Base-by-base conservation (phyloP, 2,888 invertebrate species). In the Drosophila borborema region DNA sequence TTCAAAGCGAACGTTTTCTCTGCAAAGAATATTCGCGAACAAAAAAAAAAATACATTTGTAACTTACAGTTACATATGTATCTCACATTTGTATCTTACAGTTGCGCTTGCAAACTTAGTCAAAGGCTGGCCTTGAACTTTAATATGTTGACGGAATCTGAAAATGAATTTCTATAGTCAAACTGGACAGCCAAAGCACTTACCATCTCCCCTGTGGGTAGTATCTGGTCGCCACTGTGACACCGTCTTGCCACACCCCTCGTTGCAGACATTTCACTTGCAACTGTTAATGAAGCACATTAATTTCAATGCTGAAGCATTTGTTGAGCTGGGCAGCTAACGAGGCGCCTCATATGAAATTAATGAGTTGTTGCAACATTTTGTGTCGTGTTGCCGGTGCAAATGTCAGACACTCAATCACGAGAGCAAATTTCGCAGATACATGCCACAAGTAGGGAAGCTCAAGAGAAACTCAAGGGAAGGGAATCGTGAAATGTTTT, bases 391-490 rank as follows among this genome's bases (percentile, higher is more conserved):
- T 59, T 70, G 64, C 54, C 53, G 56, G 58, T 79, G 86, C 71
- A 64, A 85, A 80, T 85, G 86, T 72, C 77, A 74, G 80, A 43
- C 69, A 73, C 77, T 88, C 86, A 73, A 82, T 85, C 83, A 86
- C 64, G 48, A 64, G 49, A 64, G 63, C 59, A 69, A 51, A 64
- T 60, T 74, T 36, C 43, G 20, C 49, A 62, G 67, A 67, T 69
- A 64, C 54, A 38, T 10, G 51, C 36, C 10, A 12, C 28, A 28
- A 23, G 23, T 6, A 7, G 40, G 23, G 40, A 23, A 20, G 2
- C 20, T 20, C 20, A 20, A 36, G 14, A 16, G 36, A 4, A 1
- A 3, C 8, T 14, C 8, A 3, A 20, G 38, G 31, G 2, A 20
- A 1, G 8, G 20, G 14, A 20, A 77, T 62, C 41, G 12, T 51